These are phyloP conservation scores for Oriolus oriolus DNA, from an alignment of 2,113 vertebrate genomes.

Conservation along the genomic window DNA sequence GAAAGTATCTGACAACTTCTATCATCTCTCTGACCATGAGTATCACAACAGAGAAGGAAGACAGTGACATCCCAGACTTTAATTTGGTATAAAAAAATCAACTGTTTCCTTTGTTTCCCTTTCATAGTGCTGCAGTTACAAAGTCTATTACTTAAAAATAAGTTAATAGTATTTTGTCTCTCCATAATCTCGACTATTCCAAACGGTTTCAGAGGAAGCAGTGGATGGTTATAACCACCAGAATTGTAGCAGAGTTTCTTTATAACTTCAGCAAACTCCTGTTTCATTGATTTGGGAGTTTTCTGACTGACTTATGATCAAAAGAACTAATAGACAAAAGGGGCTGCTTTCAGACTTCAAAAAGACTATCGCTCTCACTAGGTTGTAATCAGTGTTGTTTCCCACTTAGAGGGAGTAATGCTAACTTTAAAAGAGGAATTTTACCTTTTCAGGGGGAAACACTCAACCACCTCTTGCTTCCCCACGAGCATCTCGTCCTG, in stretches of 20 bases:
- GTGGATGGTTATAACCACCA: not conserved
- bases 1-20: not conserved
- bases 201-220: not conserved
- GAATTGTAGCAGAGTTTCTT: not conserved
- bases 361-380: not conserved
- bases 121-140: not conserved
- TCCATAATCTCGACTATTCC: not conserved
- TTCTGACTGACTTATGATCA: not conserved
- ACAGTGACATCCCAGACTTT: not conserved
- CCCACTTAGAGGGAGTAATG: not conserved
- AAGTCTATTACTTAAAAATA: not conserved
- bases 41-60: not conserved
- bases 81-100: accelerated
- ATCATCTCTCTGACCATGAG: not conserved
- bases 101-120: not conserved
- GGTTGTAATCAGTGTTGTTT: not conserved
- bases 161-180: not conserved
- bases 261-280: not conserved
- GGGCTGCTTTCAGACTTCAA: not conserved
- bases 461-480: not conserved
- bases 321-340: not conserved
- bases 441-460: not conserved
- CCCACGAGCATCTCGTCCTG: not conserved
- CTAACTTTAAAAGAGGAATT: not conserved
- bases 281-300: not conserved